These are phyloP conservation scores for Neuroscelio doddi DNA, from an alignment of 2,888 invertebrate genomes.

Conservation along the genomic window DNA sequence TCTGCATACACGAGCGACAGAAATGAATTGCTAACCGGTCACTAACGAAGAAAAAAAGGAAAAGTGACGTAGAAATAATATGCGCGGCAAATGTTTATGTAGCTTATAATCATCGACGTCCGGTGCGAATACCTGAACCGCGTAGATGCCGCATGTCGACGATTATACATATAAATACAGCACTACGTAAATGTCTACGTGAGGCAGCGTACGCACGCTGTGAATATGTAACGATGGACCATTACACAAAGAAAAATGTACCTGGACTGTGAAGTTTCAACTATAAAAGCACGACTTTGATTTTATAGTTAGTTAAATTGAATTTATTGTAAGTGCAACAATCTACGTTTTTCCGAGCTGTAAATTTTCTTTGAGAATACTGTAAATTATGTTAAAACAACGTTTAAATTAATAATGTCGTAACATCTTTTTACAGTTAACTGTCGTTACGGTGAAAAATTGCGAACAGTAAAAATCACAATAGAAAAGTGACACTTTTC, in stretches of 20 bases:
- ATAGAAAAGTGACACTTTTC: background rate
- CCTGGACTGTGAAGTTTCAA: slow-evolving; percentile 6
- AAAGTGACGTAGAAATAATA: slow-evolving; percentile 36
- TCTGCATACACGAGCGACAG: slow-evolving; percentile 17
- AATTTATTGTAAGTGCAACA: slow-evolving; percentile 30
- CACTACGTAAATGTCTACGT: slow-evolving; percentile 13
- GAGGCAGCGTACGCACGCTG: slow-evolving; percentile 6
- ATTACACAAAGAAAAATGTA: slow-evolving; percentile 9
- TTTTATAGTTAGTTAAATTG: slow-evolving; percentile 35
- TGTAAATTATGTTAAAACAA: slow-evolving; percentile 22
- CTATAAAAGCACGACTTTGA: slow-evolving; percentile 29
- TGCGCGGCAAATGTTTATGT: slow-evolving; percentile 34
- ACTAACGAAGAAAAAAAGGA: slow-evolving; percentile 36
- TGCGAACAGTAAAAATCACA: background rate
- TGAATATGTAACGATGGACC: slow-evolving; percentile 10
- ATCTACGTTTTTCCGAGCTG: slow-evolving; percentile 12
- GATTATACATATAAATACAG: slow-evolving; percentile 15
- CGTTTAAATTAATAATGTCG: slow-evolving; percentile 17
- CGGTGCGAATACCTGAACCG: slow-evolving; percentile 29
- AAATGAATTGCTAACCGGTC: slow-evolving; percentile 43
- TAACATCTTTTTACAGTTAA: slow-evolving; percentile 3
- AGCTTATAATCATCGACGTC: slow-evolving; percentile 41
- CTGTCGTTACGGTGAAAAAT: background rate
- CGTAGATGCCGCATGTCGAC: slow-evolving; percentile 19
- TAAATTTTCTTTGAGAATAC: slow-evolving; percentile 23